Percentiles rank a stretch among this genome's conserved stretches.
Conservation (phyloP, 2,888 invertebrate genomes). For the Cremastinae sp. region DNA sequence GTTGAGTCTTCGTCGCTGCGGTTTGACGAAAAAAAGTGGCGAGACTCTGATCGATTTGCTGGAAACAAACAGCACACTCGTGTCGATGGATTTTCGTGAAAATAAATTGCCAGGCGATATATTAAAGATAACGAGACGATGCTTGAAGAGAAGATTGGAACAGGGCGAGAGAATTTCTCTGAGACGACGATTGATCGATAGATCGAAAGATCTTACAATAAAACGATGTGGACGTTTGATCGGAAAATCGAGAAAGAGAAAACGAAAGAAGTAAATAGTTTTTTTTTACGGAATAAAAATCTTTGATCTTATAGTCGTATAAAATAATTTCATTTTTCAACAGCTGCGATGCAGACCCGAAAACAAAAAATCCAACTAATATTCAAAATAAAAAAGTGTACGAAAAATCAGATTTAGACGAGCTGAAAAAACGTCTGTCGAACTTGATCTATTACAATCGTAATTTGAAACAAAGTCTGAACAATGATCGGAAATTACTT, state of each 20-base stretch:
- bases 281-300: too few species aligned
- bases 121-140: conserved; percentile 45
- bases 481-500: conserved; percentile 53
- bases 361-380: too few species aligned
- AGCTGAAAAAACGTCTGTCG: conserved; percentile 52
- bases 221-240: conserved; percentile 4
- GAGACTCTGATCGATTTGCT: conserved; percentile 62
- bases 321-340: too few species aligned
- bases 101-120: conserved; percentile 62
- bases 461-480: conserved; percentile 56
- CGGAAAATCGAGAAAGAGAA: conserved; percentile 9
- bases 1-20: conserved; percentile 65
- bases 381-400: too few species aligned
- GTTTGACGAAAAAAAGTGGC: conserved; percentile 62
- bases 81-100: conserved; percentile 60
- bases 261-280: background rate
- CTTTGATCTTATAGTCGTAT: too few species aligned
- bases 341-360: too few species aligned
- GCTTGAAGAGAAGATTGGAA: conserved; percentile 59
- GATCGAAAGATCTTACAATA: conserved; percentile 26
- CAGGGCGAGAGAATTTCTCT: conserved; percentile 45
- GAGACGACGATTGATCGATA: conserved; percentile 36
- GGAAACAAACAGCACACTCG: conserved; percentile 62
- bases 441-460: conserved; percentile 59
- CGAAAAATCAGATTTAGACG: conserved; percentile 22